Evolutionary conservation across 2,113 vertebrate species (phyloP), one percentile per base, ranked within the genome.

Genomic region (Arizona elegans): DNA sequence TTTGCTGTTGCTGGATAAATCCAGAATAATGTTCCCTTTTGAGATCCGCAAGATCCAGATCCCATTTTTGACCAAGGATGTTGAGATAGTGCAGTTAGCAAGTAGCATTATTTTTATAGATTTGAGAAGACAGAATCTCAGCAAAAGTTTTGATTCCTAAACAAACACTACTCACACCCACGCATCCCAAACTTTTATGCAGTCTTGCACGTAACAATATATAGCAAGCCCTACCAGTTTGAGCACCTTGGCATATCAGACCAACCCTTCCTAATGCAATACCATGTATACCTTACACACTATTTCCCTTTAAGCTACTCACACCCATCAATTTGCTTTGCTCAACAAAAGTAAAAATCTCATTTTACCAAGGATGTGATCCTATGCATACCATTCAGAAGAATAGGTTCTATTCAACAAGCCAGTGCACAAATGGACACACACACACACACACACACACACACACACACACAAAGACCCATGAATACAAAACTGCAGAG

Each of bases 51-150:
- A 24, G 11, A 8, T 59, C 33, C 53, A n/a, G 43, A 50, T 86
- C 33, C 33, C 90, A 12, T 86, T 91, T 24, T 47, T 56, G 53
- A 8, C 53, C 43, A 56, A 59, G 23, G 38, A 9, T 65, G 58
- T 85, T 0, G 0, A 33, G 81, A 12, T 55, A 26, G 23, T 43
- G 21, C 53, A 55, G 3, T 91, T 43, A 56, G 11, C 13, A 9
- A 85, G 33, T 33, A 91, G 50, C 17, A 11, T 91, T 91, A 86
- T 26, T 91, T 56, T 59, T 56, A 21, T 29, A 56, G 33, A 17
- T 47, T 91, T 91, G 55, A 86, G 81, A 91, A 91, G 52, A 59
- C 81, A 47, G 81, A 86, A 91, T 91, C 38, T 91, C 38, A 86
- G 53, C 33, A 87, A 52, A 43, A 55, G 5, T 54, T 53, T 24